Evolutionary conservation across 1,140 invertebrate genomes (phyloP), one percentile per base, ranked within the genome.

Genomic region (Leptoteleia sp.): DNA sequence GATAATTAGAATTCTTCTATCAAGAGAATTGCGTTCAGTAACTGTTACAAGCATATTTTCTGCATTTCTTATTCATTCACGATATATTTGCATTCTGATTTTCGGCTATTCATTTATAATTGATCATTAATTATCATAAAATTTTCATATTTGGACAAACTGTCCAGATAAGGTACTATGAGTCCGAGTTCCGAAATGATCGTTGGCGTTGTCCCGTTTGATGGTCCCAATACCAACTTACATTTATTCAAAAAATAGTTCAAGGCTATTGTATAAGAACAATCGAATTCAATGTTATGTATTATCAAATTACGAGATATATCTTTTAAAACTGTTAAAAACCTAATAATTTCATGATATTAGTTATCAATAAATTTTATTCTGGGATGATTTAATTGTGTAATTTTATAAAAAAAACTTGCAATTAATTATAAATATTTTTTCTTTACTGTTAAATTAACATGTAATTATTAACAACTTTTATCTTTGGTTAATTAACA

Each of bases 121-220:
- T 45, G 12, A 11, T 2, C 22, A 62, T 55, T 50, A 64, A 65
- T 73, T 45, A 42, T 27, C 45, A 37, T 22, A 47, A 57, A 29
- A 59, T 78, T 72, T 72, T 78, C 61, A 72, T 62, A 62, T 68
- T 72, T 62, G 76, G 40, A 72, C 62, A 62, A 78, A 55, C 40
- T 48, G 3, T 25, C 40, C 33, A 37, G 37, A 52, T 67, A 57
- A 47, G 52, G 25, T 50, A 22, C 38, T 57, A 62, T 59, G 59
- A 61, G 62, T 78, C 76, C 47, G 68, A 72, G 50, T 72, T 72
- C 67, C 61, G 54, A 79, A 79, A 72, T 72, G 55, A 73, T 79
- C 68, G 76, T 67, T 73, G 76, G 76, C 67, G 67, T 72, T 72
- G 68, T 79, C 62, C 76, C 68, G 76, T 79, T 79, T 72, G 62